Conservation (phyloP, 2,797 vertebrate genomes). For the Betta splendens region DNA sequence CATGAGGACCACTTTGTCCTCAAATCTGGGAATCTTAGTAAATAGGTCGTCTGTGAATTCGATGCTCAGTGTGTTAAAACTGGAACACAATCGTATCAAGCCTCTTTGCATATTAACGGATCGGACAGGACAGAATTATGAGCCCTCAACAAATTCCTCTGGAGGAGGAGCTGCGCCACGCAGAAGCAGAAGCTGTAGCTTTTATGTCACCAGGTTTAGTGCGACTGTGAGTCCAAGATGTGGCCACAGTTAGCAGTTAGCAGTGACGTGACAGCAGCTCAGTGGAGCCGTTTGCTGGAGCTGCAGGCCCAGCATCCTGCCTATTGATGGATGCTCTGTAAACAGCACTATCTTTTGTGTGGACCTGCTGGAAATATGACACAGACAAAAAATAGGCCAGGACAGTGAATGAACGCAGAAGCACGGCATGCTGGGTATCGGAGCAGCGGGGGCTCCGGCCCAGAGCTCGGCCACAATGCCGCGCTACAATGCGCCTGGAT, state of each 20-base stretch:
- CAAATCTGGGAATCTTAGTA: too few species aligned
- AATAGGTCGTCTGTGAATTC: too few species aligned
- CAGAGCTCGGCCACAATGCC: constrained; percentile 47
- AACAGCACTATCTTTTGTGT: constrained; percentile 54
- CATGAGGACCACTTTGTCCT: neutral
- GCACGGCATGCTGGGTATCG: constrained; percentile 28
- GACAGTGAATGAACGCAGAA: constrained; percentile 59
- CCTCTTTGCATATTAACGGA: too few species aligned
- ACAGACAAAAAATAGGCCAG: constrained; percentile 29
- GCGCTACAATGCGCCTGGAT: constrained; percentile 65
- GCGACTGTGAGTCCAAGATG: too few species aligned
- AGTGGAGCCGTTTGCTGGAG: constrained; percentile 57
- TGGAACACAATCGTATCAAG: too few species aligned
- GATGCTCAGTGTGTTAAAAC: too few species aligned
- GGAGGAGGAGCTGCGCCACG: too few species aligned
- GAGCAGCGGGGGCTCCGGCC: constrained; percentile 11
- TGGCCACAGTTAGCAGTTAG: too few species aligned
- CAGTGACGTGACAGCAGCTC: constrained; percentile 13
- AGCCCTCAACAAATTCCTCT: too few species aligned
- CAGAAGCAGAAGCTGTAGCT: too few species aligned
- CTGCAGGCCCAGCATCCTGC: constrained; percentile 15
- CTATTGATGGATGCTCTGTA: constrained; percentile 12
- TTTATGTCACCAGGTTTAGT: too few species aligned
- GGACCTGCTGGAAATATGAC: constrained; percentile 16
- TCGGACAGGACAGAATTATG: too few species aligned